Conservation (phyloP, 2,113 vertebrate species). For the Heloderma charlesbogerti region DNA sequence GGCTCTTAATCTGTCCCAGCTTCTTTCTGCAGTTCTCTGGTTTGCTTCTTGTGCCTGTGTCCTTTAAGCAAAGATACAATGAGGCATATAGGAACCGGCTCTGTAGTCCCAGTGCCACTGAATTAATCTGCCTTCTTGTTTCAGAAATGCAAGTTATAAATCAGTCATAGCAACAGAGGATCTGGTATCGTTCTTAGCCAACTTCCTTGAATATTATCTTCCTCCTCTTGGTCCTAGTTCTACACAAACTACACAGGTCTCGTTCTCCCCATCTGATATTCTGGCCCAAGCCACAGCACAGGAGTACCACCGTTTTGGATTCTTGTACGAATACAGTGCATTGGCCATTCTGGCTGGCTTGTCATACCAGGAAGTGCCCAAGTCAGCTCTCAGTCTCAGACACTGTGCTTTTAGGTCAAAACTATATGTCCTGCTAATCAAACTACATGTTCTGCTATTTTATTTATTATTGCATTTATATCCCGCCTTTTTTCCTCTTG, state of each 20-base stretch:
- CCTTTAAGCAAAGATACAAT: neutral
- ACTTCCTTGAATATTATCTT: neutral
- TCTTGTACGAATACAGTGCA: neutral
- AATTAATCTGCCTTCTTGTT: neutral
- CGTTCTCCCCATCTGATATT: neutral
- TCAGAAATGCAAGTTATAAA: neutral
- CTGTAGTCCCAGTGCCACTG: neutral
- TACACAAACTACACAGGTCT: neutral
- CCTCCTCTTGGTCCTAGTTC: neutral
- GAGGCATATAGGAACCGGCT: neutral
- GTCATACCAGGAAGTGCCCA: no score
- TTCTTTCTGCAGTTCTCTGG: neutral
- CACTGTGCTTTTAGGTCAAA: no score
- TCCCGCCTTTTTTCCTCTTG: no score
- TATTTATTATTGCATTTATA: no score
- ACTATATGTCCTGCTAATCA: no score
- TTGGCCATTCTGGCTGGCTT: no score
- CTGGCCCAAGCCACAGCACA: neutral
- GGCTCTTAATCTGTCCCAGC: neutral
- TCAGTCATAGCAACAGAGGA: neutral
- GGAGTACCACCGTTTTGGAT: neutral
- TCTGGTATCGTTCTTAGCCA: neutral
- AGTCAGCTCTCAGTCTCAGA: no score
- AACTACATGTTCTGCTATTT: no score
- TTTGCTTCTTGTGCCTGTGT: neutral